A percentile compares a stretch with the other conserved stretches of the same genome.
Evolutionary conservation across 2,888 invertebrate genomes (phyloP).

Genomic region (Tineola bisselliella): DNA sequence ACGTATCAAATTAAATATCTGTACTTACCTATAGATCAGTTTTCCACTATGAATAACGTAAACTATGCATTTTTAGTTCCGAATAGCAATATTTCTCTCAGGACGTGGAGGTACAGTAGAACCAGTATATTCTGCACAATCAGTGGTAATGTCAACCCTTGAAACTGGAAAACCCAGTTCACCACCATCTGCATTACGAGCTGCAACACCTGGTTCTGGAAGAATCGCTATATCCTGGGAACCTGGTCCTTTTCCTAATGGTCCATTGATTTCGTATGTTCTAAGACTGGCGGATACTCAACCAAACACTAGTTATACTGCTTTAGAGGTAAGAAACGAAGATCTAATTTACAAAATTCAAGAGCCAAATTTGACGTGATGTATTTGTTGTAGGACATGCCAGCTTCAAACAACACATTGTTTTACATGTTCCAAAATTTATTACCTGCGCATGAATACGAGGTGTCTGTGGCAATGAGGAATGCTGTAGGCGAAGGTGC

Average conservation of each 20-base stretch:
- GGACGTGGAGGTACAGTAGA: constrained; percentile 74
- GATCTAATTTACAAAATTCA: background rate
- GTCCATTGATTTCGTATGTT: constrained; percentile 87
- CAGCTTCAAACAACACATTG: constrained; percentile 73
- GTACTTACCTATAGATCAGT: too few species aligned
- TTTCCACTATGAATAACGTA: background rate
- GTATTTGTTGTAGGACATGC: constrained; percentile 72
- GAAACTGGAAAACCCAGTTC: constrained; percentile 80
- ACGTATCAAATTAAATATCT: constrained; percentile 29
- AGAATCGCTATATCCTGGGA: constrained; percentile 90
- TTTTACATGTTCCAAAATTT: constrained; percentile 84
- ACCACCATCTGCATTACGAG: constrained; percentile 77
- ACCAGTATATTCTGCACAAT: constrained; percentile 77
- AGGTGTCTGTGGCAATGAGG: constrained; percentile 80
- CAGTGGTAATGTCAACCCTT: constrained; percentile 79
- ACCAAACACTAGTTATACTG: constrained; percentile 64
- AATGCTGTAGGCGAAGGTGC: constrained; percentile 86
- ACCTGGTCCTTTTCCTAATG: constrained; percentile 87
- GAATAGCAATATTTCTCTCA: constrained; percentile 82
- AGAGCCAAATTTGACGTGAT: background rate
- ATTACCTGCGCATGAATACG: constrained; percentile 76
- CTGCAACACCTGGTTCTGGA: constrained; percentile 81
- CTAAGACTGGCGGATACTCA: constrained; percentile 72
- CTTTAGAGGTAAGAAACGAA: constrained; percentile 69
- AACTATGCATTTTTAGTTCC: constrained; percentile 73